These are phyloP conservation scores for Lagenorhynchus albirostris DNA, from an alignment of 2,113 vertebrate genomes.

Conservation along the genomic window DNA sequence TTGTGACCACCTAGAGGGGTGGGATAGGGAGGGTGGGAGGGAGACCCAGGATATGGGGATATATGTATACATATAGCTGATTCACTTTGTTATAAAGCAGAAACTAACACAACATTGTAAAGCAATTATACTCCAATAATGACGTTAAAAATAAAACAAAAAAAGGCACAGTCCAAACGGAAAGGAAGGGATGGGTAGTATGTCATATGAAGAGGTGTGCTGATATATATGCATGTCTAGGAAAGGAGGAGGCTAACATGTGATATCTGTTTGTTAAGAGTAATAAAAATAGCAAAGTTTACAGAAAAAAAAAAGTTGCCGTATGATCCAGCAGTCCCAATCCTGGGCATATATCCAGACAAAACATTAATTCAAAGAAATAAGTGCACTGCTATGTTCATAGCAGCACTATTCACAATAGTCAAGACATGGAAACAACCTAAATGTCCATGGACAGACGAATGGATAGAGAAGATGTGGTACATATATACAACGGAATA, in stretches of 20 bases:
- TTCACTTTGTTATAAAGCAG: too few species aligned
- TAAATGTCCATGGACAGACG: fast-evolving
- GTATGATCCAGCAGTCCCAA: not conserved
- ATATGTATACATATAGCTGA: too few species aligned
- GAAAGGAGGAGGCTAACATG: not conserved
- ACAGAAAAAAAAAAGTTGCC: not conserved
- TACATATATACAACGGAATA: too few species aligned
- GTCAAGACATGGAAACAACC: not conserved
- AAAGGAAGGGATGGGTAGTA: not conserved
- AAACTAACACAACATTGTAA: too few species aligned
- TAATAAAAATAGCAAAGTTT: not conserved
- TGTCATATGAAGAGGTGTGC: not conserved
- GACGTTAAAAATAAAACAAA: not conserved
- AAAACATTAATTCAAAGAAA: not conserved
- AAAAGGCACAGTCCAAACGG: not conserved
- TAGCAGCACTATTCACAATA: fast-evolving
- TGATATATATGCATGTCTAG: not conserved
- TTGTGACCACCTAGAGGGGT: too few species aligned
- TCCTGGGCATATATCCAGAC: fast-evolving
- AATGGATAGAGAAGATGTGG: not conserved
- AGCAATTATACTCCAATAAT: too few species aligned
- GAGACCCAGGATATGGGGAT: too few species aligned
- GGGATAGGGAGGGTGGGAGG: too few species aligned
- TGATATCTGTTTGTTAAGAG: not conserved
- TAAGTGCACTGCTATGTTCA: not conserved